Evolutionary conservation across 2,797 vertebrate genomes (phyloP), one percentile per base, ranked within the genome.

Genomic region (Myotis vivesi): DNA sequence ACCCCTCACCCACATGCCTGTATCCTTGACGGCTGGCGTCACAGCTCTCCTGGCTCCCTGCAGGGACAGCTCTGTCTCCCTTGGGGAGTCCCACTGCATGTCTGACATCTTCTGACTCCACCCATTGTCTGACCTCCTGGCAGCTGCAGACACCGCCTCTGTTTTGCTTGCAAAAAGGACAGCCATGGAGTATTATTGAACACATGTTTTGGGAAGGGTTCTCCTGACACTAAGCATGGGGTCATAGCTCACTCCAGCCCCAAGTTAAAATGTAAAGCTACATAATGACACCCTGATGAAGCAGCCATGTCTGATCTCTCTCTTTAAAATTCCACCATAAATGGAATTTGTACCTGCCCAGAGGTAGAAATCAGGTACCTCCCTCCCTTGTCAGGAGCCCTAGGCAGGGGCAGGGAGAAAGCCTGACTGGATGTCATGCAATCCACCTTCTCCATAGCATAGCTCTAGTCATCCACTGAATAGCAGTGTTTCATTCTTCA

Each of bases 41-140:
- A 12, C 12, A 49, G 51, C 68, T 66, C 28, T 66, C 44, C 20
- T 89, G 76, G 72, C 62, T 97, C 94, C 80, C 44, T 96, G 92
- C 41, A 89, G 84, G 33, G 44, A 87, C 88, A 75, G 64, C 69
- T 57, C 55, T 53, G 25, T 13, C 75, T 23, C 20, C 79, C 92
- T 95, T 95, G 95, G 90, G 69, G 91, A 57, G 83, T 72, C 92
- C 72, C 62, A 92, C 90, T 87, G 90, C 36, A 88, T 94, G 93
- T 97, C 97, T 97, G 98, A 98, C 98, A 94, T 93, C 95, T 96
- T 95, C 96, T 97, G 97, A 97, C 95, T 93, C 92, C 94, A 96
- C 94, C 96, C 96, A 96, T 95, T 96, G 93, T 91, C 53, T 96
- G 71, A 41, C 92, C 92, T 19, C 6, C 97, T 96, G 83, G 95